Evolutionary conservation across 2,113 vertebrate species (phyloP).

Genomic region (Pagrus major): DNA sequence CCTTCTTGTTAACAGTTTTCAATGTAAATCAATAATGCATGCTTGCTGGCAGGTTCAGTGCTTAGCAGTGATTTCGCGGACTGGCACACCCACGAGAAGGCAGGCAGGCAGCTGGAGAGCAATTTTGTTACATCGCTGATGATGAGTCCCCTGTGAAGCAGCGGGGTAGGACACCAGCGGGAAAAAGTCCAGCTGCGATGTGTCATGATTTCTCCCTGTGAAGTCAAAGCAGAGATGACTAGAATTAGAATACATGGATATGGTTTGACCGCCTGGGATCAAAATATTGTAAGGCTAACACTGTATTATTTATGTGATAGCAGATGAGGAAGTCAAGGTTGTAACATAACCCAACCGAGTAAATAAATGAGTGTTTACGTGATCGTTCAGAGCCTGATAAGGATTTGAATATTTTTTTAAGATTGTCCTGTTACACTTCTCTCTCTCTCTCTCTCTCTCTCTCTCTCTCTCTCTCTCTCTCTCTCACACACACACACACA

Average conservation of each 20-base stretch:
- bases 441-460: neutral
- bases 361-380: neutral
- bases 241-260: slow-evolving; percentile 6
- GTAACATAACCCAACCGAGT: too few relatives aligned
- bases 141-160: slow-evolving; percentile 47
- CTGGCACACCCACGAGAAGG: slow-evolving; percentile 56
- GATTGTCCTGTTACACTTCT: neutral
- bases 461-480: neutral
- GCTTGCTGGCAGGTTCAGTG: slow-evolving; percentile 61
- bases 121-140: slow-evolving; percentile 53
- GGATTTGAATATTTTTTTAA: neutral
- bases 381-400: neutral
- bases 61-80: slow-evolving; percentile 65
- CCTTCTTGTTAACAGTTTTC: slow-evolving; percentile 62
- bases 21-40: slow-evolving; percentile 74
- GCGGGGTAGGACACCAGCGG: slow-evolving; percentile 31
- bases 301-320: slow-evolving; percentile 9
- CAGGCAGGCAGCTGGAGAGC: slow-evolving; percentile 59
- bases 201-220: slow-evolving; percentile 1
- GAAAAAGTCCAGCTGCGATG: slow-evolving; percentile 35
- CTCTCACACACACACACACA: neutral
- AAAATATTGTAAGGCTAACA: neutral
- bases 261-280: slow-evolving; percentile 1
- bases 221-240: slow-evolving; percentile 12
- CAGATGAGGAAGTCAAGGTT: neutral